Base-by-base conservation (phyloP, 2,888 invertebrate genomes). In the Stramonita haemastoma region DNA sequence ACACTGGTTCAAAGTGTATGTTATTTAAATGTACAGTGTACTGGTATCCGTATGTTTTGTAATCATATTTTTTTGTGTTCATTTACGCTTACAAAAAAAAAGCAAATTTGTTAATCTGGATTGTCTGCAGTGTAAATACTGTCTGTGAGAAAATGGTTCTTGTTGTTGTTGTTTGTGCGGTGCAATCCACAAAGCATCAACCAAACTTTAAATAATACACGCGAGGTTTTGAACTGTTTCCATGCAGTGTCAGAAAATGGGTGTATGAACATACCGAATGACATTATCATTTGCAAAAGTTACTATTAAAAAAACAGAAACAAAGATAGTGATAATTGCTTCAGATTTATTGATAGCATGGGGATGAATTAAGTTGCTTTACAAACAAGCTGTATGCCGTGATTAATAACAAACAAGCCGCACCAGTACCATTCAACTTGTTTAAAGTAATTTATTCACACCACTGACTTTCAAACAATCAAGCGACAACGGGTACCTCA, bases 51-150 rank as follows among this genome's bases (percentile, higher is more conserved):
- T 73, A 32, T 73, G 2, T 79, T 6, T 79, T 32, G 29, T 32
- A 32, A 17, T 32, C 22, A 0, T 79, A 17, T 79, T 32, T 79
- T n/a, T 79, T 79, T 79, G 34, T 79, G 34, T 34, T 79, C 22
- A 22, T 34, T 15, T 15, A 79, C 17, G 17, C 11, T 73, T 26
- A 26, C 11, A n/a, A 32, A 32, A 77, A 32, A 77, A 32, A 32
- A 79, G 79, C 79, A 79, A 79, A 79, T 1, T 34, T 79, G 15
- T 32, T 79, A 79, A 79, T 34, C 79, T 79, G 79, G 79, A 79
- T 79, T 34, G 32, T 79, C 34, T 34, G 17, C n/a, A 0, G 73
- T n/a, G 73, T 73, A 73, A 73, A 22, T 73, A n/a, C 73, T 8
- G 73, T 73, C 73, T 73, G 73, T 13, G 29, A 73, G 73, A n/a